Evolutionary conservation across 2,797 vertebrate species (phyloP).

Genomic region (Rhinophrynus dorsalis): DNA sequence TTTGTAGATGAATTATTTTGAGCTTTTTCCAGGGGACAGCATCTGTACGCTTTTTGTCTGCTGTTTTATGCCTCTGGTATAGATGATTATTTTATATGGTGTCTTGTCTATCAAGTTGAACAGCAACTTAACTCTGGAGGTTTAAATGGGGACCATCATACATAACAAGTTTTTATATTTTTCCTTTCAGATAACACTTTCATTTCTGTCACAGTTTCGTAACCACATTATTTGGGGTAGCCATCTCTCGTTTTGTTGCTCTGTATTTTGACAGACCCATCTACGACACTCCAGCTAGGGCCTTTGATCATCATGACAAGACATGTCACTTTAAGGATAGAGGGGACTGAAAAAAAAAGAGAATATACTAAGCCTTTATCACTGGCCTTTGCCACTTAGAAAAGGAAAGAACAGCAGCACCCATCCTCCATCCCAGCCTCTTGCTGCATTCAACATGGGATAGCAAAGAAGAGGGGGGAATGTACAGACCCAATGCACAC

Average conservation of each 20-base stretch:
- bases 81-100: constrained; percentile 64
- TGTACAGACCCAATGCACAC: too few species aligned
- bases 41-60: too few species aligned
- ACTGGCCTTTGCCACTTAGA: constrained; percentile 32
- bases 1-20: too few species aligned
- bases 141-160: constrained; percentile 70
- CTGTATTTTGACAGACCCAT: constrained; percentile 68
- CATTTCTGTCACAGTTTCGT: constrained; percentile 70
- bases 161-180: constrained; percentile 68
- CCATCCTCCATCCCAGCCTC: constrained; percentile 16
- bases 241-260: constrained; percentile 45
- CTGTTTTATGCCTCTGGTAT: constrained; percentile 62
- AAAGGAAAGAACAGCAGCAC: background rate
- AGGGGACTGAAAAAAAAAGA: constrained; percentile 16
- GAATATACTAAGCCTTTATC: constrained; percentile 54
- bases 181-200: constrained; percentile 78
- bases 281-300: constrained; percentile 60
- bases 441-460: constrained; percentile 7
- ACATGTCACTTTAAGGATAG: constrained; percentile 62
- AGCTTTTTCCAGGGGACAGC: too few species aligned
- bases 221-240: constrained; percentile 64
- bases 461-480: background rate
- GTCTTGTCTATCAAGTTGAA: constrained; percentile 70
- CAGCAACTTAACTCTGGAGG: constrained; percentile 69
- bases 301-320: constrained; percentile 73